phyloP scores from a whole-genome alignment of 2,113 vertebrate species.

The Hipposideros armiger region DNA sequence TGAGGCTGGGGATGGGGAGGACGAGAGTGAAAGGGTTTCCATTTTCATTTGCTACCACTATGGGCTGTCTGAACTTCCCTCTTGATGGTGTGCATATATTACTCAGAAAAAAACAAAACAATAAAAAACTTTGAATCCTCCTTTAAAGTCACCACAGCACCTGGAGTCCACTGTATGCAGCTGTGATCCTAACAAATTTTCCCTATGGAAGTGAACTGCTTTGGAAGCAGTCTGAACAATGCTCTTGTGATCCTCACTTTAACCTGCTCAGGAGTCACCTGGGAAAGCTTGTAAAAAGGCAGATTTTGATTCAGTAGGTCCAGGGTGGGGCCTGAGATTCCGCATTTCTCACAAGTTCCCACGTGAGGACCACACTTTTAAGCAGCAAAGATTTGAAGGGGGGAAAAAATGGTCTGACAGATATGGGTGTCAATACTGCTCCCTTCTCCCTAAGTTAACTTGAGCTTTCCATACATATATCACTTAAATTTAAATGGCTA shows the following conservation, averaged over 20 bases:
- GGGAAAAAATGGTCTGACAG: neutral
- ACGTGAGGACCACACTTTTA: neutral
- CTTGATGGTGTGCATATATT: neutral
- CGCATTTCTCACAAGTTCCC: neutral
- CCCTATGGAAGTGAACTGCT: neutral
- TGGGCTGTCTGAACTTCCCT: neutral
- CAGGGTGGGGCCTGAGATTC: neutral
- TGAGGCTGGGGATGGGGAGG: neutral
- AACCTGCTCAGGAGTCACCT: neutral
- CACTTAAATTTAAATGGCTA: neutral
- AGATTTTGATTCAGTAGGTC: neutral
- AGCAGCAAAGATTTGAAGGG: neutral
- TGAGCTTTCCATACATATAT: neutral
- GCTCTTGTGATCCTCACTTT: neutral
- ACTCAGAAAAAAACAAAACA: neutral
- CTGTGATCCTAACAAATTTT: neutral
- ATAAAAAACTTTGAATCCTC: neutral
- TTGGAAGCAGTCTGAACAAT: neutral
- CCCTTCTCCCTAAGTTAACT: neutral
- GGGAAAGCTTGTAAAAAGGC: neutral
- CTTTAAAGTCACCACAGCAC: slow-evolving; percentile 8
- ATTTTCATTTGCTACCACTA: neutral
- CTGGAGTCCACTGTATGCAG: neutral
- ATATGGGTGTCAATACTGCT: no score
- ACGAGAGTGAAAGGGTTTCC: neutral